Evolutionary conservation across 2,888 invertebrate genomes (phyloP), one percentile per base, ranked within the genome.

Genomic region (Lasioglossum zephyrum): DNA sequence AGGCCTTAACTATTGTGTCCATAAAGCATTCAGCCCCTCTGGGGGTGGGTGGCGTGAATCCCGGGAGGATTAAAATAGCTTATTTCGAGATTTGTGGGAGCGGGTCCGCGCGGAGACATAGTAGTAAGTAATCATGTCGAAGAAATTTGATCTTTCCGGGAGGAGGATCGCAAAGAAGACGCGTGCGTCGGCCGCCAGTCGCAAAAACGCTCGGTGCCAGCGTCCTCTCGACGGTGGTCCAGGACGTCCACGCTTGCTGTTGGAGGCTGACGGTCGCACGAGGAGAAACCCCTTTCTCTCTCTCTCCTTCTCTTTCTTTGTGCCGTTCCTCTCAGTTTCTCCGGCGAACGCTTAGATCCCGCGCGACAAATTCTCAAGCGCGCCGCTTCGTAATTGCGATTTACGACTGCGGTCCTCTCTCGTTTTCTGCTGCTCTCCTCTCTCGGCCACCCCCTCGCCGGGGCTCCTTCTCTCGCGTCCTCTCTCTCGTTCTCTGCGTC

Each of bases 371-470:
- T 94, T 94, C 94, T 93, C 92, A 93, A 93, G 92, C 92, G 92
- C 93, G 92, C 92, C 93, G 94, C 93, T 93, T 93, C 94, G 94
- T 94, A 94, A 94, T 94, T 94, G 94, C 94, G 93, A 94, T 94
- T 94, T 94, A 94, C 94, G 94, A 93, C 87, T 79, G 86, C 82
- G 87, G 81, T 22, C 81, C 84, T 86, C 82, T 87, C 82, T 79
- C 80, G 78, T 78, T 66, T 49, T 53, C 53, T 53, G 53, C 22
- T n/a, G 53, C 49, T 49, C 49, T 49, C 49, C 53, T 53, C 53
- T 53, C 53, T 44, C 69, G 11, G 11, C 81, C 22, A 73, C 18
- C 84, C 26, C 77, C 85, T 77, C 89, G 73, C 87, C 88, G 85
- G 22, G 22, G 9, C 53, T 53, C 49, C 22, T 18, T 16, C 47